Conservation (phyloP, 2,888 invertebrate genomes). For the Anodontia alba region DNA sequence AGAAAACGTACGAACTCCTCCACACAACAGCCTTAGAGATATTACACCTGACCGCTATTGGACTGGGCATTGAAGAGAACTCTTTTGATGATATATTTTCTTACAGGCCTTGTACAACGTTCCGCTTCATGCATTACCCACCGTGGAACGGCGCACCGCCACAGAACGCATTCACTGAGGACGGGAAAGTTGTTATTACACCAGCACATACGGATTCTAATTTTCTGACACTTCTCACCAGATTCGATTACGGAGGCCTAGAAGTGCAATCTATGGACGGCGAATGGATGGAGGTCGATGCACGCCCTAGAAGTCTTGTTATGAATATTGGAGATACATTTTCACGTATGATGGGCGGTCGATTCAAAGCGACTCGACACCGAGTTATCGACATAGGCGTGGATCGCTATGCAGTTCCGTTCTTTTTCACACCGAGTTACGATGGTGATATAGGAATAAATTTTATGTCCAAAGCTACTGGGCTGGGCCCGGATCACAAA, state of each 20-base stretch:
- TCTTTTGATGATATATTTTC: slow-evolving; percentile 67
- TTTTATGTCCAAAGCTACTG: slow-evolving; percentile 59
- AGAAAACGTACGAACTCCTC: slow-evolving; percentile 54
- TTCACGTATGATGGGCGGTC: slow-evolving; percentile 67
- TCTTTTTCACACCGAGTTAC: slow-evolving; percentile 69
- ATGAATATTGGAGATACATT: slow-evolving; percentile 74
- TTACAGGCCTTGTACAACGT: slow-evolving; percentile 66
- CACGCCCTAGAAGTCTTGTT: slow-evolving; percentile 66
- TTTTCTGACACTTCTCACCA: slow-evolving; percentile 63
- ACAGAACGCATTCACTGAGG: slow-evolving; percentile 54
- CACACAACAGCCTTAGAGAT: slow-evolving; percentile 65
- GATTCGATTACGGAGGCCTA: slow-evolving; percentile 66
- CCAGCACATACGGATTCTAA: slow-evolving; percentile 72
- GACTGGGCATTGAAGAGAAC: slow-evolving; percentile 62
- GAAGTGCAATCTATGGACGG: slow-evolving; percentile 56
- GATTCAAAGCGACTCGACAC: slow-evolving; percentile 68
- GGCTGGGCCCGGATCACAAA: slow-evolving; percentile 52
- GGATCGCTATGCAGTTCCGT: slow-evolving; percentile 68
- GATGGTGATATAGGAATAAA: slow-evolving; percentile 66
- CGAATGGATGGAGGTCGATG: slow-evolving; percentile 65
- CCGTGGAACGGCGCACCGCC: slow-evolving; percentile 59
- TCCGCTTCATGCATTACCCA: slow-evolving; percentile 70
- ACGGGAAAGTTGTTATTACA: slow-evolving; percentile 62
- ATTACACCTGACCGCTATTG: slow-evolving; percentile 64
- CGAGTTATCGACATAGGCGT: slow-evolving; percentile 67